A percentile compares a stretch with the other conserved stretches of the same genome.
These are phyloP conservation scores for Sylvia atricapilla DNA, from an alignment of 2,113 vertebrate species.

Conservation along the genomic window DNA sequence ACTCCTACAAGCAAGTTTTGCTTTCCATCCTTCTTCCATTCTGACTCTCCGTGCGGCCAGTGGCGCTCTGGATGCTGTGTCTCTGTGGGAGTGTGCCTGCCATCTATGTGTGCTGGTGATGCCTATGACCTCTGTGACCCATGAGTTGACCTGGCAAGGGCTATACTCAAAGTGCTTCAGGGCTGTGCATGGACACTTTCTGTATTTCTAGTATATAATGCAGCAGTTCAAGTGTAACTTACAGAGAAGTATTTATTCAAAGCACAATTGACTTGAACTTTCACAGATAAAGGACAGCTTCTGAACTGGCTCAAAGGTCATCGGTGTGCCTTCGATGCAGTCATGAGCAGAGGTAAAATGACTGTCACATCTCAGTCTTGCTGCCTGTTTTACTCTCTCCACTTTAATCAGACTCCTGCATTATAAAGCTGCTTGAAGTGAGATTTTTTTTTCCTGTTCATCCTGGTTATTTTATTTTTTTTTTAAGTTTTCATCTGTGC, in stretches of 20 bases:
- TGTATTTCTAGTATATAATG: conserved; percentile 12
- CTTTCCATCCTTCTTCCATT: conserved; percentile 16
- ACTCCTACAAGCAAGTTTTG: neutral
- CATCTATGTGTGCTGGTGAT: conserved; percentile 22
- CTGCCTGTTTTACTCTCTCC: conserved; percentile 45
- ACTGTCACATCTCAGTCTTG: conserved; percentile 42
- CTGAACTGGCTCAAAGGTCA: conserved; percentile 40
- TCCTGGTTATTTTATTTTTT: neutral
- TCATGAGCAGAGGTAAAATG: conserved; percentile 50
- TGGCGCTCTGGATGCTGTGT: neutral
- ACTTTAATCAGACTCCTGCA: conserved; percentile 44
- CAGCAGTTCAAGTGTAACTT: conserved; percentile 36
- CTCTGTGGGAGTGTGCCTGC: conserved; percentile 32
- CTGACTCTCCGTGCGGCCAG: neutral
- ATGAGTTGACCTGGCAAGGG: conserved; percentile 34
- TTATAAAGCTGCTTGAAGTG: conserved; percentile 45
- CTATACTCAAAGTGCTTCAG: conserved; percentile 30
- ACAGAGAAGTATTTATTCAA: conserved; percentile 51
- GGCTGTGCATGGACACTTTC: conserved; percentile 56
- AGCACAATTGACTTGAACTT: conserved; percentile 60
- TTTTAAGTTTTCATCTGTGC: conserved; percentile 37
- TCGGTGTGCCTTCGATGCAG: conserved; percentile 44
- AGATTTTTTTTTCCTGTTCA: conserved; percentile 8
- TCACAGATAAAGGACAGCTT: conserved; percentile 51
- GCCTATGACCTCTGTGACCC: neutral